Base-by-base conservation (phyloP, 64 coral and sea anemone genomes). In the Hydrozoanthus tunicans region DNA sequence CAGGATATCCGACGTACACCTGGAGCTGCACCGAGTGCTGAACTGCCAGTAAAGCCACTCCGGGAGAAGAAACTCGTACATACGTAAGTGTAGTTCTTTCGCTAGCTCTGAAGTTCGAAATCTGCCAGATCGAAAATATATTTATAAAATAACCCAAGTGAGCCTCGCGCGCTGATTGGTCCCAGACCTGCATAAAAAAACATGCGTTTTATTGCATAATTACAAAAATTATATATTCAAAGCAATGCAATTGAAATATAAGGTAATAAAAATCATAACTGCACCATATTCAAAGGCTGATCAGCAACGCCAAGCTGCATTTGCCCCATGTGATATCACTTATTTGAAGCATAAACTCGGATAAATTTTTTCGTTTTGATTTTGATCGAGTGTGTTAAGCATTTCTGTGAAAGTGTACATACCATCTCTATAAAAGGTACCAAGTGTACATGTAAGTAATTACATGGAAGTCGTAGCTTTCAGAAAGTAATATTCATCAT, bases 11-110 rank as follows among this genome's bases (percentile, higher is more conserved):
- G 66, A 51, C 80, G 80, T 54, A 84, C 81, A 69, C 64, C 63
- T 68, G 81, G 81, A 55, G 32, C 56, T 56, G 51, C 81, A 84
- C 81, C 64, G 10, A 62, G 81, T 68, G 81, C 81, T 14, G 81
- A 84, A 68, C 62, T 84, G 51, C 81, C 62, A 8, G 8, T 65
- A 7, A 84, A 84, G 26, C 64, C 51, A 84, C 7, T 84, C 4
- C 63, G 67, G 81, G 63, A 84, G 81, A 51, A 68, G 32, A 84
- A 69, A 53, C 69, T 68, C 11, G 15, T 8, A 69, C 54, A 83
- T 53, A 83, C 4, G 81, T 83, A 83, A 67, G 81, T 83, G 32
- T 43, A 43, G 32, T 43, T 43, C 32, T 43, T 83, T 83, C 53
- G n/a, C 32, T 14, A 7, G 32, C n/a, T 74, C 52, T 24, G 53